Percentiles rank a stretch among this genome's conserved stretches.
Evolutionary conservation across 2,113 vertebrate species (phyloP).

Genomic region (Thermophis baileyi): DNA sequence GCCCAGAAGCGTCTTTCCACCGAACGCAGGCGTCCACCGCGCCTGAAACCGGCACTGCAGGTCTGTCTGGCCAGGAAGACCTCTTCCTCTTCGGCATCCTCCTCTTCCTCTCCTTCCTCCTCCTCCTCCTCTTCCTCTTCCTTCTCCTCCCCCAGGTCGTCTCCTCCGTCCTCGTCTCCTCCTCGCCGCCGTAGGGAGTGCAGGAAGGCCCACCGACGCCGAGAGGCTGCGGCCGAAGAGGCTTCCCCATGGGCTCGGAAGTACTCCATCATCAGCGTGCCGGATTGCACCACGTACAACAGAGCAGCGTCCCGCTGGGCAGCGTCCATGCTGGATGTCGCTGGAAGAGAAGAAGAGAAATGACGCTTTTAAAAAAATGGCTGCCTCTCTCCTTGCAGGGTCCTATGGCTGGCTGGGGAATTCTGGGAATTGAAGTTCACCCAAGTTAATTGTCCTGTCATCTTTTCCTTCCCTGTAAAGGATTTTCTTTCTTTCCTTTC

Average conservation of each 20-base stretch:
- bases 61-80: background rate
- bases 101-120: background rate
- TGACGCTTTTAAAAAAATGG: background rate
- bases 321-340: background rate
- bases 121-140: background rate
- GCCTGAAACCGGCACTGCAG: background rate
- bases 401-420: background rate
- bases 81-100: background rate
- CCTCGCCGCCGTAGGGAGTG: background rate
- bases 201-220: background rate
- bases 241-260: background rate
- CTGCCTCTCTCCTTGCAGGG: background rate
- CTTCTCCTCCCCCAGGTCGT: background rate
- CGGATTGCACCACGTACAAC: background rate
- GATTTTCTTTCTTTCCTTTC: too few relatives aligned
- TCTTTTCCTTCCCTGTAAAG: too few relatives aligned
- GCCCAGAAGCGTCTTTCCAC: constrained; percentile 29
- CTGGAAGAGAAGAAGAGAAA: background rate
- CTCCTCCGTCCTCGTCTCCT: background rate
- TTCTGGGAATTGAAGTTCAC: background rate
- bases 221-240: background rate
- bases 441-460: background rate
- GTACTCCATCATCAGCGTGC: constrained; percentile 19
- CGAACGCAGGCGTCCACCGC: background rate
- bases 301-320: background rate